A percentile compares a stretch with the other conserved stretches of the same genome.
Evolutionary conservation across 1,140 invertebrate species (phyloP).

Genomic region (Drosophila carrolli): DNA sequence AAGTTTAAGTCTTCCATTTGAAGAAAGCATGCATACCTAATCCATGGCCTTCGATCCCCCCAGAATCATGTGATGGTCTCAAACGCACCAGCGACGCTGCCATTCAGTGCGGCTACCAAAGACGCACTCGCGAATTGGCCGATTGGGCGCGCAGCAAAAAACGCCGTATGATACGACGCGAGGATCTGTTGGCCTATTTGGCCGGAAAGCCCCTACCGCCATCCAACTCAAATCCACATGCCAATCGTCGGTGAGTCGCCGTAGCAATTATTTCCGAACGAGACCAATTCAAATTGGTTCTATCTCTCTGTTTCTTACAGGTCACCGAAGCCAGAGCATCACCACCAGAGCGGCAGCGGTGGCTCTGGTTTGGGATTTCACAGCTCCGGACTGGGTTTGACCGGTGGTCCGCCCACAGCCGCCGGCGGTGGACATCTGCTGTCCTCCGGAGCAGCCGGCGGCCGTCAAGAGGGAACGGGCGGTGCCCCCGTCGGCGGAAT

Average conservation of each 20-base stretch:
- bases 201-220: slow-evolving; percentile 90
- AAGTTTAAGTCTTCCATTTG: slow-evolving; percentile 13
- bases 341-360: slow-evolving; percentile 52
- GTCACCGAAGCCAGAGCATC: slow-evolving; percentile 77
- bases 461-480: slow-evolving; percentile 32
- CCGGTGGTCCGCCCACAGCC: slow-evolving; percentile 29
- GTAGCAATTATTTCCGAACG: slow-evolving; percentile 13
- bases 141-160: slow-evolving; percentile 91
- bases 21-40: background rate
- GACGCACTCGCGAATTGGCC: slow-evolving; percentile 90
- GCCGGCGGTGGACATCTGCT: slow-evolving; percentile 53
- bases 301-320: slow-evolving; percentile 28
- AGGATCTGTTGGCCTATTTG: slow-evolving; percentile 92
- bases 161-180: slow-evolving; percentile 89
- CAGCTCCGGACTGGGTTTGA: slow-evolving; percentile 51
- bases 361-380: slow-evolving; percentile 50
- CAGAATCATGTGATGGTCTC: slow-evolving; percentile 91
- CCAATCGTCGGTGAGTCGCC: slow-evolving; percentile 84
- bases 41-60: slow-evolving; percentile 10
- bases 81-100: slow-evolving; percentile 89
- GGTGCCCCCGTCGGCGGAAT: slow-evolving; percentile 23
- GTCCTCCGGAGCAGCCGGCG: slow-evolving; percentile 23
- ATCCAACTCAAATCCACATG: slow-evolving; percentile 86
- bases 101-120: slow-evolving; percentile 90
- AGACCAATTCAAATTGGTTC: slow-evolving; percentile 34